Conservation (phyloP, 2,797 vertebrate species). For the Peromyscus nudipes region DNA sequence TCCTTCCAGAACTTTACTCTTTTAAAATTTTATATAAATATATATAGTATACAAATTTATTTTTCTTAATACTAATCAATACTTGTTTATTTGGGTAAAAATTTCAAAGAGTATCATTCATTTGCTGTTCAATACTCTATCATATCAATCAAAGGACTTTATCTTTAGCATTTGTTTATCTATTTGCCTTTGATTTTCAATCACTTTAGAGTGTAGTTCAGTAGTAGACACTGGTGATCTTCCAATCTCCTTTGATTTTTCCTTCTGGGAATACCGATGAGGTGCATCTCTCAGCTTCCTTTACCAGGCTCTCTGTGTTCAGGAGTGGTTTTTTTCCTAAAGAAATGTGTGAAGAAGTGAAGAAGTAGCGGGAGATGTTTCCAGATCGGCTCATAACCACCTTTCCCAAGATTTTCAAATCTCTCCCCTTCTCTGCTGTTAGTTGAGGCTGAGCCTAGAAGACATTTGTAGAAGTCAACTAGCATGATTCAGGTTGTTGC, state of each 20-base stretch:
- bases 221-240: not conserved
- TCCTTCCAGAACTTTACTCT: slow-evolving; percentile 27
- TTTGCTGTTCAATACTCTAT: not conserved
- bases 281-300: not conserved
- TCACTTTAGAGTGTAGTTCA: not conserved
- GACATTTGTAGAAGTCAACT: not conserved
- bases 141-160: not conserved
- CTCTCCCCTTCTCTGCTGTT: not conserved
- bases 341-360: not conserved
- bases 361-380: not conserved
- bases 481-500: not conserved
- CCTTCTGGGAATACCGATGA: not conserved
- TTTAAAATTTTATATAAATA: not conserved
- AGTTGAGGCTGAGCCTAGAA: not conserved
- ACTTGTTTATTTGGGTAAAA: not conserved
- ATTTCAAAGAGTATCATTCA: slow-evolving; percentile 20
- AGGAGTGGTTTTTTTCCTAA: not conserved
- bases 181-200: slow-evolving; percentile 18
- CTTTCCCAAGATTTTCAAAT: not conserved
- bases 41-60: not conserved
- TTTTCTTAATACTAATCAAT: slow-evolving; percentile 6
- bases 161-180: not conserved
- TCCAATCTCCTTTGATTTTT: slow-evolving; percentile 27
- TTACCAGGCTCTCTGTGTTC: not conserved
- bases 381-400: not conserved